A percentile compares a stretch with the other conserved stretches of the same genome.
Conservation (phyloP, 2,888 invertebrate genomes). For the Acanthosepion lycidas region DNA sequence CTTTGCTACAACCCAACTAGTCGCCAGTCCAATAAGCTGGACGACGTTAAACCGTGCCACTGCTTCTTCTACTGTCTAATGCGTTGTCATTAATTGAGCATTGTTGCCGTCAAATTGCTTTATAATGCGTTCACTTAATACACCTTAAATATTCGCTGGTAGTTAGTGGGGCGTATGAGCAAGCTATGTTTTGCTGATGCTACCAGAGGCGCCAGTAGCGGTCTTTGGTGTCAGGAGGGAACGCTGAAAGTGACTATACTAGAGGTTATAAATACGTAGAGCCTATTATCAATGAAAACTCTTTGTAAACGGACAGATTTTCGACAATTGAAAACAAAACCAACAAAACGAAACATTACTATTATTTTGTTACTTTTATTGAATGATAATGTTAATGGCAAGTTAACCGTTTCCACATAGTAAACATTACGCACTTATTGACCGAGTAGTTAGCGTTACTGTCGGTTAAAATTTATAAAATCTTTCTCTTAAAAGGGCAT, state of each 20-base stretch:
- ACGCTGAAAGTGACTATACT: neutral
- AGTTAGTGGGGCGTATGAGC: neutral
- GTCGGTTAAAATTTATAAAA: too few species aligned
- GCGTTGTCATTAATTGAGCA: neutral
- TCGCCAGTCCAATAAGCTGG: neutral
- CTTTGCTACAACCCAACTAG: neutral
- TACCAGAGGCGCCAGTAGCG: neutral
- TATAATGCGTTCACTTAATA: slow-evolving; percentile 33
- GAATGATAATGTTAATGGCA: too few species aligned
- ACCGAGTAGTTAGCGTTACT: too few species aligned
- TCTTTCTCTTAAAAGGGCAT: too few species aligned
- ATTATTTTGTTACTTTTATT: too few species aligned
- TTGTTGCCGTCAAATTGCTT: slow-evolving; percentile 20
- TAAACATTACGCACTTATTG: too few species aligned
- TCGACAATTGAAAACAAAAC: too few species aligned
- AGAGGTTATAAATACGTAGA: neutral
- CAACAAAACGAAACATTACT: too few species aligned
- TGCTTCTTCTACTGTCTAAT: neutral
- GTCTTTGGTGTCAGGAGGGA: neutral
- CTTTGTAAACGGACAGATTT: neutral
- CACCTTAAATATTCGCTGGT: neutral
- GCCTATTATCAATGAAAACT: neutral
- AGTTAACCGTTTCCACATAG: too few species aligned
- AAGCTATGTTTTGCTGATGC: neutral
- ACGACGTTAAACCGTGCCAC: neutral